Conservation (phyloP, 2,113 vertebrate genomes). For the Scatophagus argus region DNA sequence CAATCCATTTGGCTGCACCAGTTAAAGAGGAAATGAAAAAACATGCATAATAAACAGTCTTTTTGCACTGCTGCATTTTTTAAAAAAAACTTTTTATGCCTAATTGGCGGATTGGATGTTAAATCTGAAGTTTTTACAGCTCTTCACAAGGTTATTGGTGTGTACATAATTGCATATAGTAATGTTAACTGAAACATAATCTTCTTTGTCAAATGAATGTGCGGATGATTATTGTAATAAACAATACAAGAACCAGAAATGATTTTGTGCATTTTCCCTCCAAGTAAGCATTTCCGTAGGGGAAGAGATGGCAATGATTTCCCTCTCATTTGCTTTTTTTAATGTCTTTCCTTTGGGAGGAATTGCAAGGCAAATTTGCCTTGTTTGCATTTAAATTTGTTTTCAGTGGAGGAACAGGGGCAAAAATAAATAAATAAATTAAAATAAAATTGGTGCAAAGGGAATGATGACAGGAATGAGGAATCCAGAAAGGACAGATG, state of each 20-base stretch:
- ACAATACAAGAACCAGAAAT: constrained; percentile 38
- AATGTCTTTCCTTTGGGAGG: constrained; percentile 64
- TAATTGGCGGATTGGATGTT: constrained; percentile 10
- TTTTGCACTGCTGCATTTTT: constrained; percentile 8
- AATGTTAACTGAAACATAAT: constrained; percentile 25
- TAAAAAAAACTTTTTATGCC: not conserved
- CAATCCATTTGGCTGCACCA: constrained; percentile 2
- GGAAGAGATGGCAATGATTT: constrained; percentile 52
- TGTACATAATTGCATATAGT: constrained; percentile 34
- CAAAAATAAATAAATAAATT: too few relatives aligned
- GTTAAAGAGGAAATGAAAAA: constrained; percentile 18
- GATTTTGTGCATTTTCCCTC: constrained; percentile 20
- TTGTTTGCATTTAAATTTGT: constrained; percentile 77
- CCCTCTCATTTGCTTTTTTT: constrained; percentile 56
- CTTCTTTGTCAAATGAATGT: constrained; percentile 32
- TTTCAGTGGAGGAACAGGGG: constrained; percentile 27
- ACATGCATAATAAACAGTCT: constrained; percentile 11
- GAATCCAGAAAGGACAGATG: constrained; percentile 47
- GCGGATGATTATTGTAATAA: constrained; percentile 40
- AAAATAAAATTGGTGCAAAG: constrained; percentile 15
- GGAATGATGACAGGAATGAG: constrained; percentile 39
- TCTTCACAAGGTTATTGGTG: constrained; percentile 14
- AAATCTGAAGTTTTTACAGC: constrained; percentile 20
- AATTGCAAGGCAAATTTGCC: constrained; percentile 52
- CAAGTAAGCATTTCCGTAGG: constrained; percentile 22